Evolutionary conservation across 2,888 invertebrate species (phyloP).

Genomic region (Tenthredo livida): DNA sequence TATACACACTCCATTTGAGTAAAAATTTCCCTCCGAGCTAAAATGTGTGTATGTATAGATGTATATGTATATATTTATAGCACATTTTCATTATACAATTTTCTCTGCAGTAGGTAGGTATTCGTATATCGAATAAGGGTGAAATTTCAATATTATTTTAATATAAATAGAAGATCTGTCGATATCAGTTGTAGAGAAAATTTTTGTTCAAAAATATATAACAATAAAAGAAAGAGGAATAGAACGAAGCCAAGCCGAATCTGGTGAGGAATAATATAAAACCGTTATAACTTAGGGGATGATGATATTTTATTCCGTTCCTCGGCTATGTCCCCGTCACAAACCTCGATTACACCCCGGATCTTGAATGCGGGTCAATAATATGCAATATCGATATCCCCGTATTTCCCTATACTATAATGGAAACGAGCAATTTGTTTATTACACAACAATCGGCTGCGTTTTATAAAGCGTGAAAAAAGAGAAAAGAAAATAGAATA

Average conservation of each 20-base stretch:
- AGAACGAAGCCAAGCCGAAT: neutral
- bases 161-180: constrained; percentile 35
- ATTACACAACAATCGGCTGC: neutral
- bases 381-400: neutral
- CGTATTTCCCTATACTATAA: neutral
- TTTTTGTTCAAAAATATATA: neutral
- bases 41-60: neutral
- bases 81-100: constrained; percentile 12
- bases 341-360: neutral
- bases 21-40: neutral
- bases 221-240: neutral
- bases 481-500: no score
- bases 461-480: neutral
- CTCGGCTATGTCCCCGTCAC: neutral
- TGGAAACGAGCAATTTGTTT: neutral
- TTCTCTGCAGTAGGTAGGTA: neutral
- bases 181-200: constrained; percentile 33
- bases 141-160: constrained; percentile 41
- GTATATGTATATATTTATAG: neutral
- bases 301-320: neutral
- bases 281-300: neutral
- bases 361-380: neutral
- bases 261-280: neutral
- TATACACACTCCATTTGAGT: neutral
- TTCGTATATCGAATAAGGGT: neutral